Evolutionary conservation across 2,888 invertebrate species (phyloP).

Genomic region (Tiphia femorata): DNA sequence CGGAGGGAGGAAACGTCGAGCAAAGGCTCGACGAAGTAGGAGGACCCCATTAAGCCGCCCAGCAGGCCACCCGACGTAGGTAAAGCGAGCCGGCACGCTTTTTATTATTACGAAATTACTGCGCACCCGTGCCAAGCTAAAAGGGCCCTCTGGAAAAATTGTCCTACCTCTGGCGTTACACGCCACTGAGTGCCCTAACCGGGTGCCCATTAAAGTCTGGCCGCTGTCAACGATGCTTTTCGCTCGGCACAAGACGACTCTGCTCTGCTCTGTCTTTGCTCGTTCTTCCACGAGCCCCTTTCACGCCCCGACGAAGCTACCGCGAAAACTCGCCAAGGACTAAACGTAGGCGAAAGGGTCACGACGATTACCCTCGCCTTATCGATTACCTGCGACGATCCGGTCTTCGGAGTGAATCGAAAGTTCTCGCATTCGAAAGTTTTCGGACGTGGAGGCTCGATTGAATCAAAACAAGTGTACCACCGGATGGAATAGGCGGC

Average conservation of each 20-base stretch:
- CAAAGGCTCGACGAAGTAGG: constrained; percentile 48
- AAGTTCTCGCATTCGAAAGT: too few relatives aligned
- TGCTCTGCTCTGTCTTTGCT: too few relatives aligned
- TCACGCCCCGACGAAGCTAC: too few relatives aligned
- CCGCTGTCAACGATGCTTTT: constrained; percentile 9
- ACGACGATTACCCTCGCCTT: too few relatives aligned
- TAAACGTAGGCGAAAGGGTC: too few relatives aligned
- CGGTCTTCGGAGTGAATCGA: too few relatives aligned
- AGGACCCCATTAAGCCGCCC: constrained; percentile 57
- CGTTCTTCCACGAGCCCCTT: too few relatives aligned
- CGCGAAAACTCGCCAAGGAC: too few relatives aligned
- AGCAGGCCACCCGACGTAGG: constrained; percentile 51
- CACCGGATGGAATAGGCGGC: too few relatives aligned
- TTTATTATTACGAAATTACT: constrained; percentile 58
- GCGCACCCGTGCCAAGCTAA: constrained; percentile 41
- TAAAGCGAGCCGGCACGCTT: constrained; percentile 54
- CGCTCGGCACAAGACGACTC: background rate
- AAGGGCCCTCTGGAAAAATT: constrained; percentile 38
- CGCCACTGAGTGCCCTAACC: constrained; percentile 46
- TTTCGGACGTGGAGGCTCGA: too few relatives aligned
- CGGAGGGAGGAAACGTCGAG: constrained; percentile 17
- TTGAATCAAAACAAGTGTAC: too few relatives aligned
- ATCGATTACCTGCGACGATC: too few relatives aligned
- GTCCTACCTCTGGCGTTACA: constrained; percentile 28
- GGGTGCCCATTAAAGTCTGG: constrained; percentile 32